These are phyloP conservation scores for Avahi laniger DNA, from an alignment of 2,797 vertebrate genomes.

Conservation along the genomic window DNA sequence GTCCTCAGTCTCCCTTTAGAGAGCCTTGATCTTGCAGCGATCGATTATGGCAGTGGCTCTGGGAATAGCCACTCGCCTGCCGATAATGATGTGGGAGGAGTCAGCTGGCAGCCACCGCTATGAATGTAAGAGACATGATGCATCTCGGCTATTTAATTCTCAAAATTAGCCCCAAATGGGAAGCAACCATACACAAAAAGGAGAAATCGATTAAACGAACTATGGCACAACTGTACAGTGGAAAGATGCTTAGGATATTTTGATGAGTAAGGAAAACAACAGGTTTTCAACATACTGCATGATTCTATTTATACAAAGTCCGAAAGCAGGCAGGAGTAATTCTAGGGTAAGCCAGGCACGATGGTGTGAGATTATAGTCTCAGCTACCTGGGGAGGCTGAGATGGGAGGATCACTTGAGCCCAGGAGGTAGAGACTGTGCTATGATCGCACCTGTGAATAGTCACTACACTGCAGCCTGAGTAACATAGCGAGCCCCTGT, in stretches of 20 bases:
- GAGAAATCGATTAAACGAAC: neutral
- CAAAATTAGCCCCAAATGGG: neutral
- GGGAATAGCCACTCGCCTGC: neutral
- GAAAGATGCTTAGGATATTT: neutral
- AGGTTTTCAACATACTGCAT: fast-evolving
- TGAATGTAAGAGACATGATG: neutral
- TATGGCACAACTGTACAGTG: fast-evolving
- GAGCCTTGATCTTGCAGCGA: neutral
- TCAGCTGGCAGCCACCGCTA: neutral
- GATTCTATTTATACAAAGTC: neutral
- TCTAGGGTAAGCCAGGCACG: neutral
- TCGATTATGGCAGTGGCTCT: too few species aligned
- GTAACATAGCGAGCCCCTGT: neutral
- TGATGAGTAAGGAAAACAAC: neutral
- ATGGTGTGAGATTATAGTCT: too few species aligned
- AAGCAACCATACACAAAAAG: neutral
- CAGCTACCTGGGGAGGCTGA: neutral
- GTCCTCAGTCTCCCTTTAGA: neutral
- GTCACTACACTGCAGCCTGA: neutral
- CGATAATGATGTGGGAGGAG: fast-evolving
- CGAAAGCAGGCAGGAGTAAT: neutral
- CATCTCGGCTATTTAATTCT: neutral
- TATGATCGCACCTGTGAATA: neutral
- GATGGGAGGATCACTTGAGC: neutral
- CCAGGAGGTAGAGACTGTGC: neutral